These are phyloP conservation scores for Oncopodura yosiiana DNA, from an alignment of 1,140 invertebrate species.

Conservation along the genomic window DNA sequence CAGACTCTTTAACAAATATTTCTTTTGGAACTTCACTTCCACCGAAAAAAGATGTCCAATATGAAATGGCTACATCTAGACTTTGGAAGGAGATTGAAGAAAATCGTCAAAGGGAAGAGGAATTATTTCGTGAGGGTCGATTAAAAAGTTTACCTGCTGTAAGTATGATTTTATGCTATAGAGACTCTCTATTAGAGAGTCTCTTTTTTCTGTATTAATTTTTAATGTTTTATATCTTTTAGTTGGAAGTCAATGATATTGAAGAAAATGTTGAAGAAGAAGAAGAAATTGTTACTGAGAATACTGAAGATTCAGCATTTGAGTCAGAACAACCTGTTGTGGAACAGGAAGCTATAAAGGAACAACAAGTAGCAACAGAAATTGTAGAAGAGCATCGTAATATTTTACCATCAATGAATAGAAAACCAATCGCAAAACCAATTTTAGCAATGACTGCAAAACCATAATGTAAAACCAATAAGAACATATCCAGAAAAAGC, in stretches of 20 bases:
- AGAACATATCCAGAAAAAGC: not conserved
- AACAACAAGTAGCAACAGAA: not conserved
- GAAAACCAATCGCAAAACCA: not conserved
- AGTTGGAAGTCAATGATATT: too few species aligned
- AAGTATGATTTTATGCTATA: too few species aligned
- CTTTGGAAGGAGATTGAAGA: slow-evolving; percentile 23
- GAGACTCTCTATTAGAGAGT: too few species aligned
- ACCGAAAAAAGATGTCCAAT: slow-evolving; percentile 14
- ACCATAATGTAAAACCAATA: not conserved
- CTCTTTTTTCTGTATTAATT: too few species aligned
- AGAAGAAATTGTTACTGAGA: not conserved
- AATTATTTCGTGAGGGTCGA: slow-evolving; percentile 10
- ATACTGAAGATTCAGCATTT: not conserved
- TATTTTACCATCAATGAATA: not conserved
- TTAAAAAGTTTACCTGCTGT: too few species aligned
- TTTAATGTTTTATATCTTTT: too few species aligned
- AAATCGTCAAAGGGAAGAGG: slow-evolving; percentile 13
- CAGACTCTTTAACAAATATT: too few species aligned
- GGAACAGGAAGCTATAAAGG: too few species aligned
- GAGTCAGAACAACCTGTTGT: too few species aligned
- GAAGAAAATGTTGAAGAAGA: slow-evolving; percentile 3
- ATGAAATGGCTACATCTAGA: slow-evolving; percentile 21
- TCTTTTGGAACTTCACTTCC: not conserved
- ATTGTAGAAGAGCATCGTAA: slow-evolving; percentile 3
- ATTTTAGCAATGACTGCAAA: not conserved